Base-by-base conservation (phyloP, 2,113 vertebrate species). In the Urocolius indicus region DNA sequence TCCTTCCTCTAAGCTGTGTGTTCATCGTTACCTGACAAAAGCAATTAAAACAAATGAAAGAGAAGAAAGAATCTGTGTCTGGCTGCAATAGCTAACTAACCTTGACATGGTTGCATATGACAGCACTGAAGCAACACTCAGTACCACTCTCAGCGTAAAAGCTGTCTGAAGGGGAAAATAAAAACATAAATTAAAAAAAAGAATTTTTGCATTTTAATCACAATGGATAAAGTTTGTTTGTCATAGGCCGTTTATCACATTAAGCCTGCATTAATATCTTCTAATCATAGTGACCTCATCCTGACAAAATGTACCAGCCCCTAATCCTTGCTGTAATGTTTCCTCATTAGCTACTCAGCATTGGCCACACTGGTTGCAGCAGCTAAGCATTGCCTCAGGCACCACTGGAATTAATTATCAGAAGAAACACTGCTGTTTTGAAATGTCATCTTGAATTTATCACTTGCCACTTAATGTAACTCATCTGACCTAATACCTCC, bases 401-500 rank as follows among this genome's bases (percentile, higher is more conserved):
- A 98, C 98, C 98, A 98, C 96, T 99, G 99, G 99, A 99, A 99
- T 99, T 99, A 99, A 99, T 99, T 99, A 99, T 98, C 97, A 98
- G 98, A 98, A 99, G 99, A 99, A 99, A 99, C 98, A 98, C 98
- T 98, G 98, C 98, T 98, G 99, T 98, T 99, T 98, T 97, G 98
- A 98, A 99, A 99, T 99, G 99, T 99, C 99, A 98, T 99, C 98
- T 98, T 99, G 99, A 98, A 99, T 99, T 99, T 99, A 99, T 99
- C 99, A 99, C 99, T 98, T 98, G 98, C 99, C 98, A 99, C 98
- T 99, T 99, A 99, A 98, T 98, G 98, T 98, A 99, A 98, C 98
- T 99, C 98, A 98, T 99, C 99, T 98, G 99, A 99, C 99, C 98
- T 98, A 98, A 98, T 98, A 98, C 98, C 98, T 98, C 94, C 97